Evolutionary conservation across 2,888 invertebrate species (phyloP).

Genomic region (Conops quadrifasciatus): DNA sequence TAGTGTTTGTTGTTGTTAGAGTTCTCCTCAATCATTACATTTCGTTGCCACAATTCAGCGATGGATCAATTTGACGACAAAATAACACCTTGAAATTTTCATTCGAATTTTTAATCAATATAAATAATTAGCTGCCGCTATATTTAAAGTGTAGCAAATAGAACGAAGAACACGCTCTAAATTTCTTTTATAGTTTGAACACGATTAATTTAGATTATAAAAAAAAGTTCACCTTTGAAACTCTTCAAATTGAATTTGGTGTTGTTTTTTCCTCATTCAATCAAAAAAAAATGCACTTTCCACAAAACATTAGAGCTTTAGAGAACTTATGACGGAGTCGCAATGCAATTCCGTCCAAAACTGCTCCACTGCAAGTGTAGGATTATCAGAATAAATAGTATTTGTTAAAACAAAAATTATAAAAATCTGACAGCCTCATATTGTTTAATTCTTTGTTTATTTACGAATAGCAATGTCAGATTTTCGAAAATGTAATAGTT

Average conservation of each 20-base stretch:
- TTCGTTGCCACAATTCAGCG: no score
- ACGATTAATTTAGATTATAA: no score
- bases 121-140: no score
- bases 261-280: not conserved
- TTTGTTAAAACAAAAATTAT: conserved; percentile 21
- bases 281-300: conserved; percentile 8
- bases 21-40: no score
- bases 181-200: no score
- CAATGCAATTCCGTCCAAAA: not conserved
- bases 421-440: conserved; percentile 15
- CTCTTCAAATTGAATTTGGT: not conserved
- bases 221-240: not conserved
- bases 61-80: no score
- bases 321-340: not conserved
- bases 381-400: conserved; percentile 1
- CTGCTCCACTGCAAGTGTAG: not conserved
- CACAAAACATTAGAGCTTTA: conserved; percentile 22
- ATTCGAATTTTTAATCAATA: no score
- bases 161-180: no score
- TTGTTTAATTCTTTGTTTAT: not conserved
- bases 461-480: conserved; percentile 7
- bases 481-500: conserved; percentile 16
- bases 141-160: no score
- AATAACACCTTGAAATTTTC: no score
- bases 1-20: no score